Conservation (phyloP, 2,797 vertebrate genomes). For the Cheirogaleus major region DNA sequence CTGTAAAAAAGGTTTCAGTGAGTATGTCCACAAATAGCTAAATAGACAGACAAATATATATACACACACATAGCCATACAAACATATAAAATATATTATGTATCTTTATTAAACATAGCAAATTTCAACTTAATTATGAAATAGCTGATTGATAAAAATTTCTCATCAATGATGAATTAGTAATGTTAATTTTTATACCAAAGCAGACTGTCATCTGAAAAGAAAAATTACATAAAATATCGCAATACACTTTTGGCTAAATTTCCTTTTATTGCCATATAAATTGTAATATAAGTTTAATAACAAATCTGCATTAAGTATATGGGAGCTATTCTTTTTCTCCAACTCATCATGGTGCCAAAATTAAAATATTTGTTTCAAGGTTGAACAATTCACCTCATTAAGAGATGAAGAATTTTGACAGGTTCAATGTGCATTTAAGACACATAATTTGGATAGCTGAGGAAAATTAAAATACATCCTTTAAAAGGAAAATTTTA, state of each 20-base stretch:
- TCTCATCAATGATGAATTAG: conserved; percentile 30
- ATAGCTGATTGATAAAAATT: conserved; percentile 27
- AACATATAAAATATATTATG: conserved; percentile 7
- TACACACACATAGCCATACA: not conserved
- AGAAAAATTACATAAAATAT: conserved; percentile 51
- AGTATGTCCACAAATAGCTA: not conserved
- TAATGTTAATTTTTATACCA: conserved; percentile 5
- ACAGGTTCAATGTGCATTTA: conserved; percentile 61
- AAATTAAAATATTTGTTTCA: conserved; percentile 69
- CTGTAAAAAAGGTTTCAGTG: conserved; percentile 84
- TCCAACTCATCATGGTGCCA: conserved; percentile 39
- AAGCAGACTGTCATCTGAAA: conserved; percentile 52
- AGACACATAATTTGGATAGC: conserved; percentile 46
- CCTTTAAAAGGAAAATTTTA: conserved; percentile 28
- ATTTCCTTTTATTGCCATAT: conserved; percentile 25
- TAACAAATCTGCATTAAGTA: conserved; percentile 54
- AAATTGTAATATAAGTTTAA: conserved; percentile 62
- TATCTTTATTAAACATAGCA: conserved; percentile 34
- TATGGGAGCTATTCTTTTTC: conserved; percentile 58
- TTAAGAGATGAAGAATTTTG: conserved; percentile 63
- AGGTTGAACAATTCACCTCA: conserved; percentile 62
- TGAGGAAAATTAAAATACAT: conserved; percentile 53
- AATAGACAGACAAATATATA: not conserved
- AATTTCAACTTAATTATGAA: conserved; percentile 43
- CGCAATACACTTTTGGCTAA: conserved; percentile 25